Conservation (phyloP, 2,113 vertebrate species). For the Anarrhichthys ocellatus region DNA sequence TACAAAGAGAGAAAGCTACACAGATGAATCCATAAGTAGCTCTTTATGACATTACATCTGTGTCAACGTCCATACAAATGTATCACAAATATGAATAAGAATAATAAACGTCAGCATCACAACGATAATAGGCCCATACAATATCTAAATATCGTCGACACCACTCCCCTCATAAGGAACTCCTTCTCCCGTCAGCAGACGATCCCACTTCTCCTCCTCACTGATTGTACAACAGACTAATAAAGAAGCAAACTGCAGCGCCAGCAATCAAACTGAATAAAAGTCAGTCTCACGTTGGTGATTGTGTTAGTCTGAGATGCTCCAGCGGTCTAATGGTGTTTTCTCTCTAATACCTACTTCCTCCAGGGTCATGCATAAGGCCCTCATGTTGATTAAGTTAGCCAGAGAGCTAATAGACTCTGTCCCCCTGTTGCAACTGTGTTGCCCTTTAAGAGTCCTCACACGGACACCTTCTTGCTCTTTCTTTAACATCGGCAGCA, state of each 20-base stretch:
- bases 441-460: constrained; percentile 48
- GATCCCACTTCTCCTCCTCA: not conserved
- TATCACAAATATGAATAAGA: not conserved
- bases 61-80: not conserved
- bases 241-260: constrained; percentile 44
- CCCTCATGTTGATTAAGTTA: constrained; percentile 76
- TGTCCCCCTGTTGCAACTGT: constrained; percentile 57
- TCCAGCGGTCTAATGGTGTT: constrained; percentile 69
- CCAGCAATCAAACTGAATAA: constrained; percentile 49
- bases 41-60: not conserved
- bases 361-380: constrained; percentile 66
- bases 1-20: not conserved
- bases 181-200: not conserved
- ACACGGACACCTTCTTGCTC: constrained; percentile 22
- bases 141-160: not conserved
- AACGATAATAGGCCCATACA: not conserved
- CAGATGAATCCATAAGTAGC: not conserved
- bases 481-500: constrained; percentile 21
- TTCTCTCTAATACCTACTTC: constrained; percentile 75
- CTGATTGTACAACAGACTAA: constrained; percentile 29
- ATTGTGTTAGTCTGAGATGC: constrained; percentile 69
- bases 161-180: not conserved
- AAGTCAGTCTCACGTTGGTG: constrained; percentile 52
- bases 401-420: constrained; percentile 69
- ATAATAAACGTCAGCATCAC: not conserved